Percentiles rank a stretch among this genome's conserved stretches.
Evolutionary conservation across 2,113 vertebrate species (phyloP).

Genomic region (Maccullochella peelii): DNA sequence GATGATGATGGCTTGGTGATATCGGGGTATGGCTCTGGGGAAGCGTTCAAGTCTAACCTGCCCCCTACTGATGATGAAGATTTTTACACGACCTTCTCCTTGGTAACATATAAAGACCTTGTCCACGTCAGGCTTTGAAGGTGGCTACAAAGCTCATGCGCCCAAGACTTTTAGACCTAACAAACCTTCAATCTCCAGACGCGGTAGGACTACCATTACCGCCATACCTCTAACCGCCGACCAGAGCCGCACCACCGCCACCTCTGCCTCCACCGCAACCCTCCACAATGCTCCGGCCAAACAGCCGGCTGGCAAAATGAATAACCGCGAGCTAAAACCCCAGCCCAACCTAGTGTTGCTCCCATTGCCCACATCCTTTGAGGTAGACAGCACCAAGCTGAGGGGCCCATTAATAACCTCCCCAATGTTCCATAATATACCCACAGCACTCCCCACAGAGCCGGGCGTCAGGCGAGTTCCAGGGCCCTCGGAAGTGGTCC

Average conservation of each 20-base stretch:
- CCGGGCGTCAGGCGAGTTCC: constrained; percentile 98
- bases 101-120: constrained; percentile 99
- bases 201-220: constrained; percentile 96
- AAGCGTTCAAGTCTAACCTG: constrained; percentile 99
- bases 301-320: constrained; percentile 97
- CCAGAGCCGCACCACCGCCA: constrained; percentile 97
- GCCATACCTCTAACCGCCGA: constrained; percentile 94
- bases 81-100: constrained; percentile 99
- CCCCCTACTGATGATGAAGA: constrained; percentile 99
- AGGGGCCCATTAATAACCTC: constrained; percentile 99
- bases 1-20: constrained; percentile 99
- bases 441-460: constrained; percentile 99
- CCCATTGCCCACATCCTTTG: constrained; percentile 99
- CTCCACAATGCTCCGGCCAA: constrained; percentile 94
- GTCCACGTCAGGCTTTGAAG: constrained; percentile 99
- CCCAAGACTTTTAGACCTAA: constrained; percentile 99
- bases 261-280: constrained; percentile 95
- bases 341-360: constrained; percentile 97
- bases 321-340: constrained; percentile 98
- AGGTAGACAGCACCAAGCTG: constrained; percentile 99
- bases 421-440: constrained; percentile 99
- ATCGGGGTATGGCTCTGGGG: constrained; percentile 99
- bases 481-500: constrained; percentile 99
- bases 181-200: constrained; percentile 95
- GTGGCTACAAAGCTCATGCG: constrained; percentile 98